Conservation (phyloP, 2,113 vertebrate genomes). For the Neolamprologus sp. region DNA sequence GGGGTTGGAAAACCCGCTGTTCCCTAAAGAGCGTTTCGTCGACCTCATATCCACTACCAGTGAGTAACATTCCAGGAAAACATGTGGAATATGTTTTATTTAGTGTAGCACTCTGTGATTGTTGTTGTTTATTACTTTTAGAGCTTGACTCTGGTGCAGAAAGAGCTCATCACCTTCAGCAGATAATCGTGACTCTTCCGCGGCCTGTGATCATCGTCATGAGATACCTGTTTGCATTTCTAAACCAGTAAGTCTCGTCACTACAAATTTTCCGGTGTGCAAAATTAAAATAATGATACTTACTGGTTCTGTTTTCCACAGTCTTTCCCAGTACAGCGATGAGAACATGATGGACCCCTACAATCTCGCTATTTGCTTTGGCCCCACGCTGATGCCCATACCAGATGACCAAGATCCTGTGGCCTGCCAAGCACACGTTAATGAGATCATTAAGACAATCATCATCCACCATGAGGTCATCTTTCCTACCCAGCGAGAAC, state of each 20-base stretch:
- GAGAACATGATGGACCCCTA: constrained; percentile 99
- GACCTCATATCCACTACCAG: constrained; percentile 96
- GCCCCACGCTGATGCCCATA: constrained; percentile 96
- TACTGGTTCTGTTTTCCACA: constrained; percentile 59
- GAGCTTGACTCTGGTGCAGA: constrained; percentile 85
- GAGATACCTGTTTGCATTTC: constrained; percentile 98
- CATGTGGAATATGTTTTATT: neutral
- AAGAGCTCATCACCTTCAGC: constrained; percentile 91
- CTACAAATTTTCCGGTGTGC: neutral
- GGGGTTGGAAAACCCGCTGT: constrained; percentile 93
- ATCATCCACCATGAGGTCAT: constrained; percentile 92
- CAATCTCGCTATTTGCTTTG: constrained; percentile 98
- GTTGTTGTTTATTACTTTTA: constrained; percentile 35
- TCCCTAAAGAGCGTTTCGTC: constrained; percentile 96
- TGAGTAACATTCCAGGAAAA: constrained; percentile 70
- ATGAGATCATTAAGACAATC: constrained; percentile 98
- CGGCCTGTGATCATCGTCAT: constrained; percentile 91
- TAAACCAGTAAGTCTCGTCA: constrained; percentile 86
- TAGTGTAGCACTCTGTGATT: neutral
- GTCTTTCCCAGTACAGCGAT: constrained; percentile 95
- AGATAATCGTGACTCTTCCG: constrained; percentile 85
- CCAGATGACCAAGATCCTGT: constrained; percentile 96
- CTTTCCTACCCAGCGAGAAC: constrained; percentile 85
- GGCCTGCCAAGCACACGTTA: constrained; percentile 95
- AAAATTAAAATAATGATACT: neutral